These are phyloP conservation scores for Sinodicranocentrus sp. DNA, from an alignment of 2,888 invertebrate species.

Conservation along the genomic window DNA sequence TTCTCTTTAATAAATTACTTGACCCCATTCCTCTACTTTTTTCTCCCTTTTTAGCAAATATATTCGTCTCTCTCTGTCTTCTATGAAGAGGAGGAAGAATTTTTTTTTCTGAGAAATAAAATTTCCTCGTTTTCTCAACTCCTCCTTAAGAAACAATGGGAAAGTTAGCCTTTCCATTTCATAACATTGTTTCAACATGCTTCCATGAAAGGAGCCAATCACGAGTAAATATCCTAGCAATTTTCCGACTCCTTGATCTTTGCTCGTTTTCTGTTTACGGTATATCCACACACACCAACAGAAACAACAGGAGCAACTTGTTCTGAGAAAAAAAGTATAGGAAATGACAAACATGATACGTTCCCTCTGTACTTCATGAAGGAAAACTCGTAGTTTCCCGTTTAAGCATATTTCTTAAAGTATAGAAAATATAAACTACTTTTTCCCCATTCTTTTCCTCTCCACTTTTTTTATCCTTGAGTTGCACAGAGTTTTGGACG, in stretches of 20 bases:
- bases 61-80: background rate
- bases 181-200: slow-evolving; percentile 33
- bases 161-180: slow-evolving; percentile 18
- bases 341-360: slow-evolving; percentile 9
- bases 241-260: slow-evolving; percentile 25
- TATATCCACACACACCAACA: too few species aligned
- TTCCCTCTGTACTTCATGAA: too few species aligned
- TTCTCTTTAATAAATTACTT: slow-evolving; percentile 24
- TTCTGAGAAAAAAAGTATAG: background rate
- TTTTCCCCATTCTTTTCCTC: background rate
- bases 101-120: background rate
- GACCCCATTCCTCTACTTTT: slow-evolving; percentile 18
- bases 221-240: slow-evolving; percentile 27
- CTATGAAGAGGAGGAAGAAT: too few species aligned
- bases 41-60: background rate
- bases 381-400: too few species aligned
- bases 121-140: background rate
- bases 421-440: background rate
- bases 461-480: background rate
- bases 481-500: background rate
- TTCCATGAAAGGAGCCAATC: slow-evolving; percentile 25
- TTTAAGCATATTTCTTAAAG: too few species aligned
- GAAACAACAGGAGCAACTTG: background rate
- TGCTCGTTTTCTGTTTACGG: background rate
- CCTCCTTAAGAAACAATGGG: background rate